Percentiles rank a stretch among this genome's conserved stretches.
Evolutionary conservation across 2,888 invertebrate genomes (phyloP).

Genomic region (Epicampocera succincta): DNA sequence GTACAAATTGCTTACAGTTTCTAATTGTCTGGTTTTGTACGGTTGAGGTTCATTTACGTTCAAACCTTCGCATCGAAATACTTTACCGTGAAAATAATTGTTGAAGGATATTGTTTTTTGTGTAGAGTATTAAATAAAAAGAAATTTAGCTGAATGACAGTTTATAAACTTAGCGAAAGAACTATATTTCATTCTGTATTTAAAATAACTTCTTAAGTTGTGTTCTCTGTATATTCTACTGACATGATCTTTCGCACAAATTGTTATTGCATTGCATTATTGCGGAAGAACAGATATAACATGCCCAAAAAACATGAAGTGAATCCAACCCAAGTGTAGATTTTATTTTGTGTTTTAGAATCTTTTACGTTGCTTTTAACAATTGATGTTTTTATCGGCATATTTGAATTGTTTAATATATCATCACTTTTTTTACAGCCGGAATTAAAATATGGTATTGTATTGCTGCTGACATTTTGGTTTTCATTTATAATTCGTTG

Average conservation of each 20-base stretch:
- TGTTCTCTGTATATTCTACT: conserved; percentile 59
- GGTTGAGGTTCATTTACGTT: conserved; percentile 26
- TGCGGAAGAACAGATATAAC: conserved; percentile 66
- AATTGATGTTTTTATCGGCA: conserved; percentile 17
- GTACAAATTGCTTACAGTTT: background rate
- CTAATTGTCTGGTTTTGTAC: background rate
- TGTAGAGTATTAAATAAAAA: conserved; percentile 34
- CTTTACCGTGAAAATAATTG: conserved; percentile 49
- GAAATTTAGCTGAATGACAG: conserved; percentile 25
- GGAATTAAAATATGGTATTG: conserved; percentile 27
- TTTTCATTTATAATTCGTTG: conserved; percentile 36
- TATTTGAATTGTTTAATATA: conserved; percentile 40
- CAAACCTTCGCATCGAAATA: conserved; percentile 45
- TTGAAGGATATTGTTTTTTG: background rate
- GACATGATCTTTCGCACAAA: conserved; percentile 44
- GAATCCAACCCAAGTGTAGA: conserved; percentile 93
- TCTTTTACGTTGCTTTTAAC: conserved; percentile 58
- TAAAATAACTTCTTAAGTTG: conserved; percentile 21
- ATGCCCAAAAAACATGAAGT: conserved; percentile 87
- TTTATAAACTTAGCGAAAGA: conserved; percentile 47
- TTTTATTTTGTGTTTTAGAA: conserved; percentile 78
- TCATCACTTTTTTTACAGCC: conserved; percentile 44
- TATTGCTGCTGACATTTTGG: conserved; percentile 39
- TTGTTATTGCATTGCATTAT: conserved; percentile 63
- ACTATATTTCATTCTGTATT: conserved; percentile 58